Conservation (phyloP, 2,797 vertebrate species). For the Sebastes baramenuke region DNA sequence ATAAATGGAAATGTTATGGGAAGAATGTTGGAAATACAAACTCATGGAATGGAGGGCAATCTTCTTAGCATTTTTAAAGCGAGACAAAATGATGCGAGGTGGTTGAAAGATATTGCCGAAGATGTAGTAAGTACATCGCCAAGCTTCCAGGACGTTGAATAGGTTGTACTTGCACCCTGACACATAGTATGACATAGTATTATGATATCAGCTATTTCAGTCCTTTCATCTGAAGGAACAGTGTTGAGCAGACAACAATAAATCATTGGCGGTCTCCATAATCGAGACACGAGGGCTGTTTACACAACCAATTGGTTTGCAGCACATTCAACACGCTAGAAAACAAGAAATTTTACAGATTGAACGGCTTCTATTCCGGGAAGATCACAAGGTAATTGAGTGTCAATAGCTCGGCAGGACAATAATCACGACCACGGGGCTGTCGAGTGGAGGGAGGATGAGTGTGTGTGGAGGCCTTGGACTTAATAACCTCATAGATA, state of each 20-base stretch:
- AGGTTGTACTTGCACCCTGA: neutral
- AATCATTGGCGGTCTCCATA: conserved; percentile 9
- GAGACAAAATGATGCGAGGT: neutral
- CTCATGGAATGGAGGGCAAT: neutral
- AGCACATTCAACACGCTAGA: neutral
- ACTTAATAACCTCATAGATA: conserved; percentile 58
- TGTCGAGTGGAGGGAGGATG: neutral
- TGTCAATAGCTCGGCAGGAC: conserved; percentile 54
- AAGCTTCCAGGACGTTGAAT: neutral
- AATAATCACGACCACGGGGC: conserved; percentile 44
- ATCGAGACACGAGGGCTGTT: conserved; percentile 12
- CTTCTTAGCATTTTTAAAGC: neutral
- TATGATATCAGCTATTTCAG: neutral
- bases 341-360: conserved; percentile 28
- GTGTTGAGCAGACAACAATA: neutral
- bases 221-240: conserved; percentile 6
- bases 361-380: conserved; percentile 34
- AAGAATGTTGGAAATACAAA: neutral
- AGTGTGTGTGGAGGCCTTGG: conserved; percentile 25
- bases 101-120: neutral
- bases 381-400: conserved; percentile 56
- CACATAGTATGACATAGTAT: neutral
- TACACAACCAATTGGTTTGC: conserved; percentile 26
- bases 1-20: neutral
- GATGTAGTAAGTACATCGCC: neutral